phyloP scores from a whole-genome alignment of 2,888 invertebrate species.

The Podabrus alpinus region DNA sequence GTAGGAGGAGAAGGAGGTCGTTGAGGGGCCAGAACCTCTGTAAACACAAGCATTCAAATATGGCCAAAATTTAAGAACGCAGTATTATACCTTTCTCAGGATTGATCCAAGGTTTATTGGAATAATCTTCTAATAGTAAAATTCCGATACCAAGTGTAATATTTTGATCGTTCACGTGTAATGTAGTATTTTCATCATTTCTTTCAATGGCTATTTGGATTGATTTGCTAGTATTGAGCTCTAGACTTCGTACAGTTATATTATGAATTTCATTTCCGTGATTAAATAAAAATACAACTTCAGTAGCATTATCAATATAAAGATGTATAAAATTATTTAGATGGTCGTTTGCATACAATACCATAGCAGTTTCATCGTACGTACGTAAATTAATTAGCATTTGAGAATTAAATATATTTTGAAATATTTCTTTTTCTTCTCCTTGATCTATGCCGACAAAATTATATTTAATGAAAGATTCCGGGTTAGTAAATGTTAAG shows the following conservation, averaged over 20 bases:
- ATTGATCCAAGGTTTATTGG: slow-evolving; percentile 86
- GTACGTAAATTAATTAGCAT: slow-evolving; percentile 89
- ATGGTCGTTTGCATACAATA: slow-evolving; percentile 90
- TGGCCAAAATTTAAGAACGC: not conserved
- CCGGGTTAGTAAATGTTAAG: slow-evolving; percentile 81
- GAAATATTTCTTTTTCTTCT: slow-evolving; percentile 65
- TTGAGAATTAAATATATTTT: slow-evolving; percentile 77
- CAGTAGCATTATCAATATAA: slow-evolving; percentile 77
- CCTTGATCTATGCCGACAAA: slow-evolving; percentile 62
- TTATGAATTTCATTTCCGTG: slow-evolving; percentile 78
- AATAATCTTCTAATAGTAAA: slow-evolving; percentile 73
- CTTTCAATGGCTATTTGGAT: slow-evolving; percentile 87
- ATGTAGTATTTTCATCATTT: slow-evolving; percentile 70
- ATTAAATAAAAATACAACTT: slow-evolving; percentile 85
- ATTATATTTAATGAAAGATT: slow-evolving; percentile 80
- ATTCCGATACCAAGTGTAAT: slow-evolving; percentile 72
- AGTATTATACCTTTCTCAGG: slow-evolving; percentile 69
- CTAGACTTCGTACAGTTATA: slow-evolving; percentile 75
- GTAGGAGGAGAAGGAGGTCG: slow-evolving; percentile 87
- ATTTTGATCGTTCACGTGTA: slow-evolving; percentile 82
- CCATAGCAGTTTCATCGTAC: slow-evolving; percentile 78
- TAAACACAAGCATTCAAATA: slow-evolving; percentile 38
- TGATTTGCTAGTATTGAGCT: slow-evolving; percentile 79
- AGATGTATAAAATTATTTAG: slow-evolving; percentile 91
- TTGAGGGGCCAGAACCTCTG: slow-evolving; percentile 86